Evolutionary conservation across 2,113 vertebrate genomes (phyloP), one percentile per base, ranked within the genome.

Genomic region (Drymodes brunneopygia): DNA sequence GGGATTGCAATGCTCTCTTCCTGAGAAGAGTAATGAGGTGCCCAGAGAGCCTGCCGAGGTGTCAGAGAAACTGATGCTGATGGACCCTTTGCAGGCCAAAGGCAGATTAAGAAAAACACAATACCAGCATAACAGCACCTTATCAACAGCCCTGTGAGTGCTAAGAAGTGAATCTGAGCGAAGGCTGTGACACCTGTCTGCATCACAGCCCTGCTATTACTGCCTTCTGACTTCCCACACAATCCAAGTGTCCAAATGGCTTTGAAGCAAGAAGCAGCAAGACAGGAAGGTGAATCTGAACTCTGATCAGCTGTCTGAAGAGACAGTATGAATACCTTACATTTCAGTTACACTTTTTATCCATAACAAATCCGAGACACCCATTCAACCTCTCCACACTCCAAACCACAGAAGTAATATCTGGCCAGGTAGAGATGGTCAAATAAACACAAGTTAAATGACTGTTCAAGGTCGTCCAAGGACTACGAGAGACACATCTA

Each of bases 381-480:
- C 81, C 88, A 38, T 56, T 92, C 72, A 83, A 60, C 65, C 92
- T 90, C 89, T 90, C 89, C 75, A 48, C 69, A 35, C 83, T 91
- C 90, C 90, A 87, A 86, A 89, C 79, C 92, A 86, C 93, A 93
- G 79, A 90, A 90, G 81, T 72, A 96, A 92, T 93, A 92, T 87
- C 81, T 82, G 80, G 87, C 86, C 87, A 71, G 69, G 73, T 62
- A 79, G 79, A 92, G 83, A 79, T 4, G 75, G 86, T 90, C 88
- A 94, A 96, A 95, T 40, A 88, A 78, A 80, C 65, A 56, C 57
- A 28, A 87, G 90, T 96, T 91, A 97, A 96, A 93, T 45, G 83
- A 94, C 86, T 90, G 90, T 7, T 96, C 95, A 97, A 97, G 95
- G 95, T 94, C 77, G 2, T 33, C 60, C 95, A 93, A 96, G 94